Evolutionary conservation across 2,888 invertebrate species (phyloP).

Genomic region (Cheilosia vernalis): DNA sequence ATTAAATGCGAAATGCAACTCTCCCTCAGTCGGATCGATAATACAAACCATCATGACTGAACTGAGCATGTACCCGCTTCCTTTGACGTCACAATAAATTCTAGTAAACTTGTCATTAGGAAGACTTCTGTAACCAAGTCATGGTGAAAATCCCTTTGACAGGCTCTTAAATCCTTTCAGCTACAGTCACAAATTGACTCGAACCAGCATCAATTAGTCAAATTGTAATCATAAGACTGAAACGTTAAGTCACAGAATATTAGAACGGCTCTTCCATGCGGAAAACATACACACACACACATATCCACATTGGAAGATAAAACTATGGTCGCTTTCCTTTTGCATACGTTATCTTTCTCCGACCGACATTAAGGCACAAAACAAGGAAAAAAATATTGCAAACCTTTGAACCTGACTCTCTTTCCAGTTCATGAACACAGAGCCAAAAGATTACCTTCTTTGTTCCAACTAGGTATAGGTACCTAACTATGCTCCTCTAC

Average conservation of each 20-base stretch:
- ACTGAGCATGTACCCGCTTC: background rate
- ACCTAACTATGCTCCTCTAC: background rate
- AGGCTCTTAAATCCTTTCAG: too few relatives aligned
- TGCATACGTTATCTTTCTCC: constrained; percentile 44
- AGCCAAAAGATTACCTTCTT: constrained; percentile 61
- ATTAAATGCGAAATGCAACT: too few relatives aligned
- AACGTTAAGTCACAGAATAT: background rate
- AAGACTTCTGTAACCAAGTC: too few relatives aligned
- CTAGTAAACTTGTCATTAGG: background rate
- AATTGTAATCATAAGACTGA: constrained; percentile 55
- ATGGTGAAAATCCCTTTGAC: background rate
- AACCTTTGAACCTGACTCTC: constrained; percentile 63
- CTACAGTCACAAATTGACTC: constrained; percentile 17
- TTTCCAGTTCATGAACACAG: constrained; percentile 69
- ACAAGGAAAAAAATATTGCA: background rate
- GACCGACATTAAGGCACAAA: constrained; percentile 19
- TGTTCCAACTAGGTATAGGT: constrained; percentile 31
- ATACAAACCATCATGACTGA: too few relatives aligned
- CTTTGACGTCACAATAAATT: background rate
- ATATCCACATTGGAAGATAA: too few relatives aligned
- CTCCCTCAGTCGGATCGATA: too few relatives aligned
- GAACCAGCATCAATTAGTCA: constrained; percentile 57
- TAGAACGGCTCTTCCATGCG: constrained; percentile 18
- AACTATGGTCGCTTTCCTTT: background rate
- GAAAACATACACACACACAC: constrained; percentile 5